phyloP scores from a whole-genome alignment of 1,140 invertebrate genomes.

The Tetraneura akinire region DNA sequence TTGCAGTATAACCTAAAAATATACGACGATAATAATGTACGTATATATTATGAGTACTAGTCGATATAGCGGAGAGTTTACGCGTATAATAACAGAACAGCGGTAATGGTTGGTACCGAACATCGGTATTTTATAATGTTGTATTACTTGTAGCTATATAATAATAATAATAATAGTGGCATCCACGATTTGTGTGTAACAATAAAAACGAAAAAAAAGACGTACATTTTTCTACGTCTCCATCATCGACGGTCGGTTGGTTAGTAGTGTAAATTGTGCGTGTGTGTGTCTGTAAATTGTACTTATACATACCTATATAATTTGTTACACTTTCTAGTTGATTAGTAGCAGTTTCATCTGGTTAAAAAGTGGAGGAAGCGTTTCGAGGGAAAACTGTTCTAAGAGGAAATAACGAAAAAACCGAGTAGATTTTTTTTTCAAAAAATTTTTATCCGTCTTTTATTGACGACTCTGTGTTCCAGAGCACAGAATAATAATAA shows the following conservation, averaged over 20 bases:
- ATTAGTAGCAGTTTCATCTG: constrained; percentile 31
- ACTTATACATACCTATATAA: neutral
- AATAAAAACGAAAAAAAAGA: neutral
- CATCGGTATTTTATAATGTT: neutral
- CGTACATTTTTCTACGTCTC: constrained; percentile 1
- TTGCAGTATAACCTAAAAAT: no score
- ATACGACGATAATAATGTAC: neutral
- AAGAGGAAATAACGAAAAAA: constrained; percentile 19
- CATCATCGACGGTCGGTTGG: neutral
- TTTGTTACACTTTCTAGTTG: constrained; percentile 51
- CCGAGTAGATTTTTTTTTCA: neutral
- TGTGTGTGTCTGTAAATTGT: neutral
- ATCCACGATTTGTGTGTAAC: neutral
- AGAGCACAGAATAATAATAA: neutral
- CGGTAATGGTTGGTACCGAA: neutral
- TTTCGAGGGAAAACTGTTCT: neutral
- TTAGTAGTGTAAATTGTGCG: neutral
- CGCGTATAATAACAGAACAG: neutral
- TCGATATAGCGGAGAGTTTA: neutral
- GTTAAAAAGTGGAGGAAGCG: neutral
- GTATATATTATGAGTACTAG: neutral
- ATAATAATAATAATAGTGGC: neutral
- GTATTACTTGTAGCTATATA: no score
- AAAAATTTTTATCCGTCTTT: no score
- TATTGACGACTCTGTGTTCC: no score